These are phyloP conservation scores for Circaetus gallicus DNA, from an alignment of 2,113 vertebrate species.

Conservation along the genomic window DNA sequence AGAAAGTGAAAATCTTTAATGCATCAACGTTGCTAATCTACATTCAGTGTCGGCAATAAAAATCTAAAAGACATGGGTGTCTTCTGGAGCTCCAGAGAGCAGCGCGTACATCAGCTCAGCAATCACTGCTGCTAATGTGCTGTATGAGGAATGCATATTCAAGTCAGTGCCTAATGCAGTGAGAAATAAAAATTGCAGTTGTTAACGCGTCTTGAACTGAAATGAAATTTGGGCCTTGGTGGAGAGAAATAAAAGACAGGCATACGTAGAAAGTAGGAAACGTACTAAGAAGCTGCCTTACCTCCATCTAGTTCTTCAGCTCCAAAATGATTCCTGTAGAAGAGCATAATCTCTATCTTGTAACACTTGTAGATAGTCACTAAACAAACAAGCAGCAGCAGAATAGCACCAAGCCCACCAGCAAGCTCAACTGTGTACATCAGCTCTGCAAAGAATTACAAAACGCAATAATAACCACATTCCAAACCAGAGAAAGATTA, in stretches of 20 bases:
- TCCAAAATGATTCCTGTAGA: conserved; percentile 96
- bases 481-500: neutral
- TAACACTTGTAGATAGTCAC: conserved; percentile 97
- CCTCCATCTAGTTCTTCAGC: conserved; percentile 94
- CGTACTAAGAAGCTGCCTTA: conserved; percentile 70
- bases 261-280: neutral
- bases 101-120: neutral
- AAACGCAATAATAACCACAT: neutral
- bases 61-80: neutral
- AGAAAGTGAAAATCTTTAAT: neutral
- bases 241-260: neutral
- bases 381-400: conserved; percentile 92
- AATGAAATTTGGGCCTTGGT: neutral
- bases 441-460: conserved; percentile 82
- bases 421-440: conserved; percentile 99
- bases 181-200: neutral
- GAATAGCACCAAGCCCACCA: conserved; percentile 94
- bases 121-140: neutral
- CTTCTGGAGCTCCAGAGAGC: neutral
- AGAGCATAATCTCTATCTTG: conserved; percentile 97
- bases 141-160: neutral
- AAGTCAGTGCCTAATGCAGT: neutral
- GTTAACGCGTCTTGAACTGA: neutral
- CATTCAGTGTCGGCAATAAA: neutral
- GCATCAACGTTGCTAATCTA: neutral